Evolutionary conservation across 2,888 invertebrate species (phyloP), one percentile per base, ranked within the genome.

Genomic region (Leptopilina myrica): DNA sequence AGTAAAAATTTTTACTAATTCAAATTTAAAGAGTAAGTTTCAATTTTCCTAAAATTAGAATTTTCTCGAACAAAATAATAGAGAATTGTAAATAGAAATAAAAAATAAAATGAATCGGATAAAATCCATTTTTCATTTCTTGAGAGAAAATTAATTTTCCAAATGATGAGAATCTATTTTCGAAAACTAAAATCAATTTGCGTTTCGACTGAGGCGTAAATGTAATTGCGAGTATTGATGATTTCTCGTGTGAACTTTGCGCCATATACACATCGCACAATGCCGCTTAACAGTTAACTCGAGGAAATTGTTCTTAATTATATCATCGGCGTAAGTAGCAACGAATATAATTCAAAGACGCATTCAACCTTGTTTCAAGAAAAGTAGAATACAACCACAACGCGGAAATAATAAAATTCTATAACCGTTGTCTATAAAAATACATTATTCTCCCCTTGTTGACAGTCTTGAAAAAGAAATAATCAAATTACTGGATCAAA

Each of bases 261-360:
- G 73, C 56, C 33, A 53, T 73, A 56, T 8, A 73, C n/a, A 43
- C 43, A 43, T 33, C n/a, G 56, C 56, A 73, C 73, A 73, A 73
- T 59, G 56, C 56, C 40, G 56, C 53, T 73, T 73, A 43, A 73
- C 73, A 73, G 73, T 73, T 73, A 73, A 73, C 73, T 59, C 73
- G 56, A 73, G 73, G 11, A 73, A 73, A 73, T 56, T 73, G 73
- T 73, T 73, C 73, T 73, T 73, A 73, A 73, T 56, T 73, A 73
- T 73, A 73, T 73, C 73, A 73, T 56, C 33, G 56, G 73, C 8
- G 73, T 73, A n/a, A 73, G 56, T 33, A 73, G 11, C 73, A n/a
- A 73, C 56, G 33, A 56, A 73, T 73, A 56, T 9, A 49, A 49
- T 56, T 40, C 56, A 40, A 14, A 73, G 33, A 56, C n/a, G 33